These are phyloP conservation scores for Riparia riparia DNA, from an alignment of 2,113 vertebrate genomes.

Conservation along the genomic window DNA sequence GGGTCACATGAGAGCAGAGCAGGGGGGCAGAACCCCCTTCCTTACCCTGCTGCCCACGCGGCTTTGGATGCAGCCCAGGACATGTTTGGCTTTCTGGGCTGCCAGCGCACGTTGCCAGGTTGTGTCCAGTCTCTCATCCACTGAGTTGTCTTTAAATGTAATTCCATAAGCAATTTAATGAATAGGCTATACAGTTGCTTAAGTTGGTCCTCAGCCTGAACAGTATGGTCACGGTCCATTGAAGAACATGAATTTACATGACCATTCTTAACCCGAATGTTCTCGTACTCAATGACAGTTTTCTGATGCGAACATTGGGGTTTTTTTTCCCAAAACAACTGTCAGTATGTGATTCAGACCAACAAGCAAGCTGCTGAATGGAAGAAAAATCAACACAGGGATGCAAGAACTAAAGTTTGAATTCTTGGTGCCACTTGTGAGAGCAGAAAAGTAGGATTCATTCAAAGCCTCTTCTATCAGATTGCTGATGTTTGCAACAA, in stretches of 20 bases:
- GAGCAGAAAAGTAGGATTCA: slow-evolving; percentile 52
- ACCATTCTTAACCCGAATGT: neutral
- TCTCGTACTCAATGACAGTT: neutral
- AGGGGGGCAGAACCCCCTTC: neutral
- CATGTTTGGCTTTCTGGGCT: neutral
- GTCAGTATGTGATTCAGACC: neutral
- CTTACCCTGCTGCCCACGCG: neutral
- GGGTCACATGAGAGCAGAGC: neutral
- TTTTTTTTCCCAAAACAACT: neutral
- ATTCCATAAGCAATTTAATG: neutral
- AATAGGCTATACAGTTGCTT: neutral
- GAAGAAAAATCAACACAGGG: neutral
- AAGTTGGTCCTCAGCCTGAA: neutral
- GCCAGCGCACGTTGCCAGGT: neutral
- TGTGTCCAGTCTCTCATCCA: neutral
- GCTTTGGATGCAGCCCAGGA: neutral
- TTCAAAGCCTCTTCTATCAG: slow-evolving; percentile 70
- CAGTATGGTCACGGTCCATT: neutral
- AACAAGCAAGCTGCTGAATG: neutral
- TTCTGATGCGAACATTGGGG: neutral
- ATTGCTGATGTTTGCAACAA: slow-evolving; percentile 60
- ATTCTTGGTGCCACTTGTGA: slow-evolving; percentile 69
- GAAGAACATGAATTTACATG: neutral
- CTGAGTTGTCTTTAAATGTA: neutral
- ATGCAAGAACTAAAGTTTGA: neutral